These are phyloP conservation scores for Xiphophorus maculatus DNA, from an alignment of 2,113 vertebrate genomes.

Conservation along the genomic window DNA sequence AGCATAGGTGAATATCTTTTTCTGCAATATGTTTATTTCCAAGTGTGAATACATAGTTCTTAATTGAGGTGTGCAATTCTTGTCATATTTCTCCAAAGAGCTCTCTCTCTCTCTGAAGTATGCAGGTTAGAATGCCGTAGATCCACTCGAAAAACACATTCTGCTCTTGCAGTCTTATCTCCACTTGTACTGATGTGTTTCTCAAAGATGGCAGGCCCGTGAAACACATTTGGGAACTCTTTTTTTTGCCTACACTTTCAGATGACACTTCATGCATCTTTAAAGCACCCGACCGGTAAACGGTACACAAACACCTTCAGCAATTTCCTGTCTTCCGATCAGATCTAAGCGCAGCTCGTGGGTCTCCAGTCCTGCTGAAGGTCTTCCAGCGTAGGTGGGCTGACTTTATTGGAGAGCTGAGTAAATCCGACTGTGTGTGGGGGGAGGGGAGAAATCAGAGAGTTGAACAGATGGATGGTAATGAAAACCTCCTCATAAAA, in stretches of 20 bases:
- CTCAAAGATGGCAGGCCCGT: not conserved
- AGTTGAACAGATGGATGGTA: not conserved
- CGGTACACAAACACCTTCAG: not conserved
- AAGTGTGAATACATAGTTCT: not conserved
- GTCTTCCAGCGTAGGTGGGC: not conserved
- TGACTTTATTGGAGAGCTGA: not conserved
- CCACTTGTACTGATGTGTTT: not conserved
- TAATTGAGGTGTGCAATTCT: not conserved
- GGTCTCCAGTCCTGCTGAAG: not conserved
- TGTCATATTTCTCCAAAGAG: not conserved
- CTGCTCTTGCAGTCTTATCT: not conserved
- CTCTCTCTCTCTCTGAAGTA: not conserved
- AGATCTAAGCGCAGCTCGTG: not conserved
- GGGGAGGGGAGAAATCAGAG: not conserved
- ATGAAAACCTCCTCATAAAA: constrained; percentile 13
- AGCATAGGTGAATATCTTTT: not conserved
- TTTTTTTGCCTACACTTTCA: not conserved
- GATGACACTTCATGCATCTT: not conserved
- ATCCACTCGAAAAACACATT: not conserved
- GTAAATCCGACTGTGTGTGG: not conserved
- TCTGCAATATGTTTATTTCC: not conserved
- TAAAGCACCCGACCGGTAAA: not conserved
- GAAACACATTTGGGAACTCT: not conserved
- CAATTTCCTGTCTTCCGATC: not conserved
- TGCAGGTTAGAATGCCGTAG: not conserved